These are phyloP conservation scores for Todiramphus saurophagus DNA, from an alignment of 2,113 vertebrate genomes.

Conservation along the genomic window DNA sequence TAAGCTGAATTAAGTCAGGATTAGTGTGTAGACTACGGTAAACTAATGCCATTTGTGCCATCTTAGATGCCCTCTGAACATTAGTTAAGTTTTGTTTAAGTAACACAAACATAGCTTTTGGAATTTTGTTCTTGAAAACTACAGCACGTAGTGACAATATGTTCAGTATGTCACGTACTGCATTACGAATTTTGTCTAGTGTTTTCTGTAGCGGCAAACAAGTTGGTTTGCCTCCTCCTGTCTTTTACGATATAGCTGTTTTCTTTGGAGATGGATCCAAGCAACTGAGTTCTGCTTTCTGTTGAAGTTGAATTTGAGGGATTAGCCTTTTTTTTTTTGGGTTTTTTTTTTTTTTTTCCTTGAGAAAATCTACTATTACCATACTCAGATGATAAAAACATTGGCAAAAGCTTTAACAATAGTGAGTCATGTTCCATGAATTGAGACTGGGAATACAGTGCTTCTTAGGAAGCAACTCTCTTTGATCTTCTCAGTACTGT, in stretches of 20 bases:
- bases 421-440: constrained; percentile 47
- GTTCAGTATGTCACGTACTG: constrained; percentile 38
- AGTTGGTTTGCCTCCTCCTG: neutral
- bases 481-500: constrained; percentile 42
- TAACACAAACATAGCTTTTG: neutral
- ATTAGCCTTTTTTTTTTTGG: constrained; percentile 21
- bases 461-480: constrained; percentile 34
- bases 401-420: constrained; percentile 52
- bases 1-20: neutral
- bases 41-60: neutral
- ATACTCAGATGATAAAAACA: constrained; percentile 29
- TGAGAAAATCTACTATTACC: constrained; percentile 2
- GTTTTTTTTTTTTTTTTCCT: too few species aligned
- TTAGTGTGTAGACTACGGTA: neutral
- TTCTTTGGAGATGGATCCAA: constrained; percentile 62
- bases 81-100: neutral
- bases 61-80: neutral
- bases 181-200: neutral
- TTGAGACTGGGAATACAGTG: neutral
- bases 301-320: constrained; percentile 27
- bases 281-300: neutral
- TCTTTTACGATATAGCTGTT: constrained; percentile 13
- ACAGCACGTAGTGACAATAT: neutral
- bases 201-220: neutral
- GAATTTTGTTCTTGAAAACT: neutral